Evolutionary conservation across 1,140 invertebrate species (phyloP).

Genomic region (Anastrepha obliqua): DNA sequence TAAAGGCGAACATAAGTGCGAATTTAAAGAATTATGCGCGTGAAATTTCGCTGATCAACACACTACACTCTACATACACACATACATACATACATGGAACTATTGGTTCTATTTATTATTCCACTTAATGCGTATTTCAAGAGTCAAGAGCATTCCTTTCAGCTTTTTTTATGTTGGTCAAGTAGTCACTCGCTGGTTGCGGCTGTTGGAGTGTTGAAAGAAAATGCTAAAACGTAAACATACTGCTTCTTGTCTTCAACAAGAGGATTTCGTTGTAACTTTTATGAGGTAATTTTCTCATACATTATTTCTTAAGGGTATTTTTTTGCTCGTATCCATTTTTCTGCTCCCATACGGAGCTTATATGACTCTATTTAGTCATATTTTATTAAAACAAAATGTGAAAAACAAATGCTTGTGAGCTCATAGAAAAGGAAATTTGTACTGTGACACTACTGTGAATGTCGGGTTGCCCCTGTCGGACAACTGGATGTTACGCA

Average conservation of each 20-base stretch:
- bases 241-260: background rate
- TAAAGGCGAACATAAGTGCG: background rate
- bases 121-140: background rate
- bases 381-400: too few species aligned
- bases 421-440: background rate
- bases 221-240: constrained; percentile 15
- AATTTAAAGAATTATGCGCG: constrained; percentile 14
- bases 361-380: background rate
- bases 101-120: constrained; percentile 21
- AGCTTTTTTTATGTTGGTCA: background rate
- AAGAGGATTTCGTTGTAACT: background rate
- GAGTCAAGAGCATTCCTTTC: constrained; percentile 22
- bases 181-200: background rate
- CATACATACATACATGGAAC: background rate
- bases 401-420: background rate
- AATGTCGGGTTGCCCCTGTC: too few species aligned
- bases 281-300: too few species aligned
- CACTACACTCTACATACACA: background rate
- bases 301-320: too few species aligned
- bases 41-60: background rate
- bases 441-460: background rate
- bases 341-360: too few species aligned
- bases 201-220: background rate
- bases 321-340: too few species aligned
- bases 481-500: too few species aligned